Base-by-base conservation (phyloP, 2,797 vertebrate species). In the Halcyon chelicuti region DNA sequence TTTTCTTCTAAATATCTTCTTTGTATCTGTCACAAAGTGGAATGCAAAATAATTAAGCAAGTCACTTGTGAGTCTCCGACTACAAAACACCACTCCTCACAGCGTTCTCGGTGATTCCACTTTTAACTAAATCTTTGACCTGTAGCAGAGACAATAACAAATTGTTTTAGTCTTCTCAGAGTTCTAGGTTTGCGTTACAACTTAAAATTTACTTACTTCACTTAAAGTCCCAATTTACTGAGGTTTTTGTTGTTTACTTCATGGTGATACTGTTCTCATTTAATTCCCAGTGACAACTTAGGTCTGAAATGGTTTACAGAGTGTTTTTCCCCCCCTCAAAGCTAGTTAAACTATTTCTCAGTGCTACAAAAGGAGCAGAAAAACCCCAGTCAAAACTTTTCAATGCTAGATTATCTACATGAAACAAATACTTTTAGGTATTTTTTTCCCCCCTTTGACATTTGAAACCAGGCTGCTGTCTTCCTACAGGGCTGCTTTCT, bases 381-480 rank as follows among this genome's bases (percentile, higher is more conserved):
- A 93, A 84, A 77, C 47, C 39, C 15, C 11, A 74, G 17, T 51
- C 15, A 57, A 47, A 91, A 78, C 39, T 93, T 66, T 55, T 83
- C 55, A 52, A 1, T 47, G 66, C 29, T 58, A 37, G 28, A 88
- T 95, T 66, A 47, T 78, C 51, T 86, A 37, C 62, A 46, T 35
- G 58, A 88, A 86, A 86, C 22, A 88, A 88, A 90, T 70, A 44
- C 49, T 90, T 74, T 63, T 51, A 90, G 47, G 70, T 90, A 26
- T 86, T 95, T 91, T 95, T 91, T 91, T 22, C 14, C 29, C 29
- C 76, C 47, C 52, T 75, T 78, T 96, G 93, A 85, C 80, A 92
- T 93, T 90, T 96, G 90, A 95, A 93, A 85, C 55, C 77, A 83
- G n/a, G 80, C 71, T 81, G 13, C 35, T 0, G 61, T 86, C 58